Conservation (phyloP, 64 coral and sea anemone species). For the Montipora efflorescens region DNA sequence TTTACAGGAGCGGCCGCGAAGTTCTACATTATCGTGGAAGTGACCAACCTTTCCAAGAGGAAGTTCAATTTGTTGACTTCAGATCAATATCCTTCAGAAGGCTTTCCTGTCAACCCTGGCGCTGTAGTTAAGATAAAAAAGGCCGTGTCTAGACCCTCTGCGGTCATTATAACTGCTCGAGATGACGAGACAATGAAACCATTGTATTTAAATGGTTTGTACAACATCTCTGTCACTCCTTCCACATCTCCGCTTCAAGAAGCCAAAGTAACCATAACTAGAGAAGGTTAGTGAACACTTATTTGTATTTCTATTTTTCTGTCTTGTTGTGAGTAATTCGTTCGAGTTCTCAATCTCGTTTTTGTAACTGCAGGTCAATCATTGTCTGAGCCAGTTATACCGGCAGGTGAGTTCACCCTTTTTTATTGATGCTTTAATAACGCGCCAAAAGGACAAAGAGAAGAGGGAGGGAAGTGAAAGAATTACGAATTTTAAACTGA, state of each 20-base stretch:
- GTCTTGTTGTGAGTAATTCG: no score
- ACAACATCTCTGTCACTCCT: constrained; percentile 40
- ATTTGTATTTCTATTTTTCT: background rate
- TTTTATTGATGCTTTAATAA: background rate
- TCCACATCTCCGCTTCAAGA: constrained; percentile 64
- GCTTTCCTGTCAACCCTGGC: constrained; percentile 64
- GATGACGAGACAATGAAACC: constrained; percentile 6
- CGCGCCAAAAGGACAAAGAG: no score
- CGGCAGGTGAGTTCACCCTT: background rate
- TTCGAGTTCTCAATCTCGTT: background rate
- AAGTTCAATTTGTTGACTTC: constrained; percentile 48
- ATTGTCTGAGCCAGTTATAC: background rate
- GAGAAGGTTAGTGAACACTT: constrained; percentile 28
- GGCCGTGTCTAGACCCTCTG: constrained; percentile 75
- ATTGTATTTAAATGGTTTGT: constrained; percentile 66
- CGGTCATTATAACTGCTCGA: constrained; percentile 67
- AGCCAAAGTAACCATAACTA: constrained; percentile 35
- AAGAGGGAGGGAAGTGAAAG: no score
- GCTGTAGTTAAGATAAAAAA: constrained; percentile 82
- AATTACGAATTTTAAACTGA: no score
- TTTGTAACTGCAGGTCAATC: constrained; percentile 4
- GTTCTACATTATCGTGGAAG: constrained; percentile 79
- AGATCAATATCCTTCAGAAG: constrained; percentile 70
- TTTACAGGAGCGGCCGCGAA: constrained; percentile 69
- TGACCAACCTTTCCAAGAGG: constrained; percentile 67